These are phyloP conservation scores for Crocidura indochinensis DNA, from an alignment of 2,797 vertebrate genomes.

Conservation along the genomic window DNA sequence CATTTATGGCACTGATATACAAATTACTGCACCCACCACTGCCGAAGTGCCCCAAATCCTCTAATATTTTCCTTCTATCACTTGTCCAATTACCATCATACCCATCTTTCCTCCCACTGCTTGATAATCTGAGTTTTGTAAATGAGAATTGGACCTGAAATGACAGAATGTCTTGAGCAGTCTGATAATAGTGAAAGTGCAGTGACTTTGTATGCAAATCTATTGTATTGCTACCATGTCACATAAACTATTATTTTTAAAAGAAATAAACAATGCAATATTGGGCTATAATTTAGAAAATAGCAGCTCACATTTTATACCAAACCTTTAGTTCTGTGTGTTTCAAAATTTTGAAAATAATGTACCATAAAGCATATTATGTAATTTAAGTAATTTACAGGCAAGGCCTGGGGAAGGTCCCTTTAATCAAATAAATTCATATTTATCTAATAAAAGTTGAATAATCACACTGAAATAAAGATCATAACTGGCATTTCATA, in stretches of 20 bases:
- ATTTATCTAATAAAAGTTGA: background rate
- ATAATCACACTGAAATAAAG: background rate
- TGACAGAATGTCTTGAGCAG: too few species aligned
- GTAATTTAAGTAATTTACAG: background rate
- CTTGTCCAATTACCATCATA: too few species aligned
- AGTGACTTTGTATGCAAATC: too few species aligned
- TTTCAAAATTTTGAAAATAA: conserved; percentile 51
- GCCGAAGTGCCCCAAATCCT: too few species aligned
- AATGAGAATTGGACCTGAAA: too few species aligned
- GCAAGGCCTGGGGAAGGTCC: background rate
- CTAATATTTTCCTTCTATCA: too few species aligned
- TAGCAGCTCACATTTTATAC: background rate
- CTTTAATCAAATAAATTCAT: background rate
- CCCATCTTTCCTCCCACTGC: too few species aligned
- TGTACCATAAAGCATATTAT: accelerated
- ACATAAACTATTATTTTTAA: background rate
- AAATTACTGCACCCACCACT: too few species aligned
- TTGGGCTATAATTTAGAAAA: background rate
- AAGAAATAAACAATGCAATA: background rate
- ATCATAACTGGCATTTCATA: background rate
- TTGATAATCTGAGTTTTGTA: too few species aligned
- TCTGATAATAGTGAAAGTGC: too few species aligned
- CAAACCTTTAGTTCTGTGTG: background rate
- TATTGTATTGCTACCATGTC: too few species aligned
- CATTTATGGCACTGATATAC: too few species aligned